phyloP scores from a whole-genome alignment of 2,113 vertebrate species.

The Etheostoma cragini region DNA sequence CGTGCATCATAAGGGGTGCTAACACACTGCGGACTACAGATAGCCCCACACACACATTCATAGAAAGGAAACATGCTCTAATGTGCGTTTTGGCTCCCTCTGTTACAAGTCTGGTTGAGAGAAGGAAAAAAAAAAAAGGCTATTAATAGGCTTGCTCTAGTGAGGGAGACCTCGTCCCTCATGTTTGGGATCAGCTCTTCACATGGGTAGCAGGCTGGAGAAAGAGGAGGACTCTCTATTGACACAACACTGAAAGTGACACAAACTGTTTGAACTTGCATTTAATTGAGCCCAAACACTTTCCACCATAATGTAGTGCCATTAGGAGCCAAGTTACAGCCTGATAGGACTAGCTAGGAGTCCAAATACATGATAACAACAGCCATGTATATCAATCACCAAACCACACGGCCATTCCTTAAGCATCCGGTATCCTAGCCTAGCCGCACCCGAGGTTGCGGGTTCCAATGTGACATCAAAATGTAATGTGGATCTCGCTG shows the following conservation, averaged over 20 bases:
- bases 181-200: constrained; percentile 67
- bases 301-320: neutral
- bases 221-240: constrained; percentile 35
- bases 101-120: constrained; percentile 41
- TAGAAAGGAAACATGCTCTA: constrained; percentile 30
- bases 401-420: constrained; percentile 19
- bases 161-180: constrained; percentile 53
- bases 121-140: constrained; percentile 26
- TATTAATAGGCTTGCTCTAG: constrained; percentile 77
- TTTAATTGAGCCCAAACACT: neutral
- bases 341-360: neutral
- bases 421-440: no score
- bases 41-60: constrained; percentile 19
- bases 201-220: constrained; percentile 31
- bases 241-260: constrained; percentile 60
- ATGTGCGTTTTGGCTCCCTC: constrained; percentile 36
- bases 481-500: no score
- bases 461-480: no score
- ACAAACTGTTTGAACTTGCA: constrained; percentile 43
- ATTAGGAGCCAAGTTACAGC: neutral
- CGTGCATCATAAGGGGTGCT: constrained; percentile 23
- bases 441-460: no score
- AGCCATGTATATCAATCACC: neutral
- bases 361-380: constrained; percentile 11
- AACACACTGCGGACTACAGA: constrained; percentile 40